Evolutionary conservation across 2,113 vertebrate species (phyloP), one percentile per base, ranked within the genome.

Genomic region (Anser cygnoides): DNA sequence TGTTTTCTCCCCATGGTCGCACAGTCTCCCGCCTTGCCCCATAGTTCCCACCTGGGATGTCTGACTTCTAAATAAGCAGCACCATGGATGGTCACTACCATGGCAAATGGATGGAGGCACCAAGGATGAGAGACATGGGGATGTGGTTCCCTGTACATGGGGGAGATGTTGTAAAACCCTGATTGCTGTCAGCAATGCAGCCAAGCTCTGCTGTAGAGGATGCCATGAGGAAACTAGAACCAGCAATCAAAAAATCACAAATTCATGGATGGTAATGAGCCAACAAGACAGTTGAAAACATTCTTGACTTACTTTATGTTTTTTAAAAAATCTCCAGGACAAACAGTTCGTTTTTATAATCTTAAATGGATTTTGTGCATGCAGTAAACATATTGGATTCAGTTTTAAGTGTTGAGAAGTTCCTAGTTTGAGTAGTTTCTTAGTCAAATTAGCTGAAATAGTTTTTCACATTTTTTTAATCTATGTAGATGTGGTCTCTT

Each of bases 291-390:
- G 25, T 39, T 81, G 58, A 26, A 93, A 87, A 72, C 41, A 35
- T 79, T 95, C 89, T 39, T 95, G 84, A 86, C 52, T 93, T 68
- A 59, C 26, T 78, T 72, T 39, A 67, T 62, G 62, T 26, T 50
- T 67, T 70, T 71, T 28, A 10, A 6, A 41, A 4, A 50, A 59
- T 50, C 6, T 87, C 23, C 35, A 76, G 63, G 65, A 85, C 52
- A 92, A 89, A 28, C 18, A 58, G 43, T 63, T 74, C 58, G 11
- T 17, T 93, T 89, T 76, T 70, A 18, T 59, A 66, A 35, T 61
- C 58, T 65, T 65, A 50, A 83, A 46, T 31, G 19, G 9, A 3
- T 39, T 49, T 65, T 82, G 33, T 41, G 8, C 7, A 37, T 70
- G n/a, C 22, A 25, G 10, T 78, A 84, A 88, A 73, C 57, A 57